Base-by-base conservation (phyloP, 2,113 vertebrate species). In the Speoplatyrhinus poulsoni region DNA sequence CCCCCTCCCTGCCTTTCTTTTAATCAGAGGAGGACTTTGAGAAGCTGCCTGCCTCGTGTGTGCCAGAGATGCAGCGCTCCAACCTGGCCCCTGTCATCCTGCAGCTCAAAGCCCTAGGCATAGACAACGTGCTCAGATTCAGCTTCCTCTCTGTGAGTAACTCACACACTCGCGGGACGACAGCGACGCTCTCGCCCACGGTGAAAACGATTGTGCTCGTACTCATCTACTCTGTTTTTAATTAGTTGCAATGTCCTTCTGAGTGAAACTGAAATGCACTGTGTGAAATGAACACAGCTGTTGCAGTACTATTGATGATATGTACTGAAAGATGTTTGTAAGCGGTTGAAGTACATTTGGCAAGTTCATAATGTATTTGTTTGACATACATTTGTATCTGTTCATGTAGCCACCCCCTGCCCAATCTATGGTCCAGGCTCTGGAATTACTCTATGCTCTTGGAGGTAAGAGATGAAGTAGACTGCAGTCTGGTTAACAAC, bases 41-140 rank as follows among this genome's bases (percentile, higher is more conserved):
- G 90, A 95, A 96, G 87, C 71, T 99, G 85, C 96, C 97, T 0
- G 89, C 93, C 10, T 91, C 92, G 26, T 98, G 96, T 0, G 93
- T 99, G 33, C 97, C 98, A 0, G 98, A 99, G 92, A 99, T 99
- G 97, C 98, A 99, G 89, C 95, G 98, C 73, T 95, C 95, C 62
- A 98, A 98, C 88, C 90, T 99, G 75, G 94, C 96, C 0, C 97
- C 98, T 0, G 97, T 99, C 85, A 95, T 99, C 87, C 89, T 99
- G 74, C 98, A 99, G 93, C 95, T 99, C 77, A 99, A 99, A 89
- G 97, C 98, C 2, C 83, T 99, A 69, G 98, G 98, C 9, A 96
- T 99, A 0, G 96, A 99, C 92, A 99, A 98, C 0, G 96, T 99
- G 79, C 96, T 99, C 87, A 95, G 98, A 46, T 99, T 99, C 90